phyloP scores from a whole-genome alignment of 1,140 invertebrate species.

The Pissodes strobi region DNA sequence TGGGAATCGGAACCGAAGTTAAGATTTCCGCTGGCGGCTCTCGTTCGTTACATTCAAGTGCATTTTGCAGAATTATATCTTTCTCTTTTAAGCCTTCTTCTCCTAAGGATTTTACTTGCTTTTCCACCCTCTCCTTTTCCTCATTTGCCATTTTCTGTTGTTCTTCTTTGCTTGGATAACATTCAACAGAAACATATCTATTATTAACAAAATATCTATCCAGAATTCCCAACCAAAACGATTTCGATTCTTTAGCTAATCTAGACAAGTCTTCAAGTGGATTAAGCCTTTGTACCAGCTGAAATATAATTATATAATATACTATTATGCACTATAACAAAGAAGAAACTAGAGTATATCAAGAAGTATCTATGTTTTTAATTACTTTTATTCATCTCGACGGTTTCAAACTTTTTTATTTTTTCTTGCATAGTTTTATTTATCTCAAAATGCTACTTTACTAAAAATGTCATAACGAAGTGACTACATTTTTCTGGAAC shows the following conservation, averaged over 20 bases:
- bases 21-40: slow-evolving; percentile 70
- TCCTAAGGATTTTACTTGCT: slow-evolving; percentile 68
- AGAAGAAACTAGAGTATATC: too few relatives aligned
- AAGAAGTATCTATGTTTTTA: too few relatives aligned
- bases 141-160: slow-evolving; percentile 62
- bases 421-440: too few relatives aligned
- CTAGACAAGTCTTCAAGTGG: slow-evolving; percentile 67
- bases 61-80: slow-evolving; percentile 65
- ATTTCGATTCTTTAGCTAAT: slow-evolving; percentile 64
- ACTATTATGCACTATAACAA: too few relatives aligned
- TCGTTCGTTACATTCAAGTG: slow-evolving; percentile 78
- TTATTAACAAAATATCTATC: slow-evolving; percentile 71
- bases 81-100: slow-evolving; percentile 70
- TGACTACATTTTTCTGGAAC: too few relatives aligned
- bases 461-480: too few relatives aligned
- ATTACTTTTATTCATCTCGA: too few relatives aligned
- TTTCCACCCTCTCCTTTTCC: slow-evolving; percentile 69
- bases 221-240: slow-evolving; percentile 76
- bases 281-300: slow-evolving; percentile 76
- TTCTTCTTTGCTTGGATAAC: slow-evolving; percentile 63
- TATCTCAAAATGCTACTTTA: too few relatives aligned
- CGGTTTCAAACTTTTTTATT: too few relatives aligned
- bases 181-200: slow-evolving; percentile 60
- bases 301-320: slow-evolving; percentile 42
- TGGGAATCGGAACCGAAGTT: slow-evolving; percentile 71